These are phyloP conservation scores for Dipodomys spectabilis DNA, from an alignment of 2,113 vertebrate species.

Conservation along the genomic window DNA sequence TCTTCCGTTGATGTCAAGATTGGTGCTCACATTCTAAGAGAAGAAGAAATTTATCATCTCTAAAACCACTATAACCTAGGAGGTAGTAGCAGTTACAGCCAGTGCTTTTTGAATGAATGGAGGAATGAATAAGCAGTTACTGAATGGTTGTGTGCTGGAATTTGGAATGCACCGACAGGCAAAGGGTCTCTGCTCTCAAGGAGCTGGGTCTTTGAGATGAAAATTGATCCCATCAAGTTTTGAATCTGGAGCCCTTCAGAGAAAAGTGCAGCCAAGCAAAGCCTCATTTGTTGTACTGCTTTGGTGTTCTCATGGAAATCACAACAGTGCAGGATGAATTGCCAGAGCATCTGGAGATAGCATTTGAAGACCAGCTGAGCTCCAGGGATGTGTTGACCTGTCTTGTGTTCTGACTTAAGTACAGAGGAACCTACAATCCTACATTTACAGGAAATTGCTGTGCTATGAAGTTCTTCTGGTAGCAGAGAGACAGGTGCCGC, in stretches of 20 bases:
- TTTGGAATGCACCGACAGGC: neutral
- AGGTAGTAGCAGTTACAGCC: neutral
- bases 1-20: neutral
- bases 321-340: neutral
- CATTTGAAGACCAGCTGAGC: neutral
- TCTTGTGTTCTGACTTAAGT: neutral
- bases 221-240: neutral
- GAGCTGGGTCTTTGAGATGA: neutral
- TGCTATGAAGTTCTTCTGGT: neutral
- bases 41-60: conserved; percentile 39
- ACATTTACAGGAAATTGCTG: neutral
- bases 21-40: neutral
- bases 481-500: neutral
- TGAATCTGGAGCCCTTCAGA: neutral
- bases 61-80: neutral
- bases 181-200: neutral
- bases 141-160: neutral
- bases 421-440: neutral
- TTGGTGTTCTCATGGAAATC: neutral
- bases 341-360: neutral
- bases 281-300: neutral
- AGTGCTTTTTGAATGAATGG: conserved; percentile 26
- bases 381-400: neutral
- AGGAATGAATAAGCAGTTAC: neutral
- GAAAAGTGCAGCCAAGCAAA: neutral